phyloP scores from a whole-genome alignment of 2,888 invertebrate species.

The Drepanosiphum platanoidis region DNA sequence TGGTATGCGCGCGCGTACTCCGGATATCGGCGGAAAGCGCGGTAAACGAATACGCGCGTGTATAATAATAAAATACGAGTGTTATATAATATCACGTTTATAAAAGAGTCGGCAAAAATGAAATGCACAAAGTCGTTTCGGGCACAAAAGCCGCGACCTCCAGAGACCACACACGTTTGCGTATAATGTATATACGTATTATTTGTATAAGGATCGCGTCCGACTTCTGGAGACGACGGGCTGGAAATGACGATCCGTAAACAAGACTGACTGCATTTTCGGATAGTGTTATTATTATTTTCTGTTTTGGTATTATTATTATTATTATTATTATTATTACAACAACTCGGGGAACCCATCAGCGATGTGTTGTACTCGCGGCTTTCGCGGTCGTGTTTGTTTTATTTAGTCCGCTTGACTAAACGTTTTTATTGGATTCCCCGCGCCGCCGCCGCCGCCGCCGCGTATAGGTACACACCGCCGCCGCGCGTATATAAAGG shows the following conservation, averaged over 20 bases:
- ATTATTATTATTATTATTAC: neutral
- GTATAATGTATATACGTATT: neutral
- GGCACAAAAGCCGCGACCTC: neutral
- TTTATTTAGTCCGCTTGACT: slow-evolving; percentile 61
- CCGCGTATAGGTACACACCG: too few species aligned
- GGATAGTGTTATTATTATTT: neutral
- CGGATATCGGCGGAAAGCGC: neutral
- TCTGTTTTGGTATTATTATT: neutral
- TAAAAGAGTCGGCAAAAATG: neutral
- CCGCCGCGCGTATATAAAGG: neutral
- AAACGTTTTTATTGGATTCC: slow-evolving; percentile 60
- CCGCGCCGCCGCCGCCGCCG: neutral
- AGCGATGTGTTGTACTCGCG: neutral
- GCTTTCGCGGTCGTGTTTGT: slow-evolving; percentile 34
- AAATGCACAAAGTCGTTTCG: neutral
- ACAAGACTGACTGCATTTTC: slow-evolving; percentile 26
- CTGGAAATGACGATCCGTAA: slow-evolving; percentile 41
- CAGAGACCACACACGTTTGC: neutral
- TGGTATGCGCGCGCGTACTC: too few species aligned
- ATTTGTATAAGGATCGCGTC: neutral
- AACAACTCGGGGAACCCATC: neutral
- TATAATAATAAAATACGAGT: too few species aligned
- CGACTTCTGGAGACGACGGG: slow-evolving; percentile 32
- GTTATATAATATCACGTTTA: neutral
- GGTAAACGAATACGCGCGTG: neutral